A percentile compares a stretch with the other conserved stretches of the same genome.
phyloP scores from a whole-genome alignment of 2,888 invertebrate genomes.

The Volucella inflata region DNA sequence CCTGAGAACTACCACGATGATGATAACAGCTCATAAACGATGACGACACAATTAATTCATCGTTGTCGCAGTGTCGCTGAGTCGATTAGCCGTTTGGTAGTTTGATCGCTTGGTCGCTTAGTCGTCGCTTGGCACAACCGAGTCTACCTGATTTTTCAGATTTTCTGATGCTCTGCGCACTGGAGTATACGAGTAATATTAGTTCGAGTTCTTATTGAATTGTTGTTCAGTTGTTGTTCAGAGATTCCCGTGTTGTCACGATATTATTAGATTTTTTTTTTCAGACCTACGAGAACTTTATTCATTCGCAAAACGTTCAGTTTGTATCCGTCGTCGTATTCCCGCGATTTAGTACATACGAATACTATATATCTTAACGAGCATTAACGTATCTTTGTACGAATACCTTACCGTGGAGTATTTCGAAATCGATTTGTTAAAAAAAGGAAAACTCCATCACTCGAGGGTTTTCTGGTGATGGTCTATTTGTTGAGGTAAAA shows the following conservation, averaged over 20 bases:
- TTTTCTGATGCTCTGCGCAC: slow-evolving; percentile 72
- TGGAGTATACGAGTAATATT: slow-evolving; percentile 75
- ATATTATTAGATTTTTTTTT: slow-evolving; percentile 63
- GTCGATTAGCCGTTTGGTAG: too few species aligned
- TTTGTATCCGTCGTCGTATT: slow-evolving; percentile 15
- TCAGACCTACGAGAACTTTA: slow-evolving; percentile 36
- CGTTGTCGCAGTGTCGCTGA: slow-evolving; percentile 38
- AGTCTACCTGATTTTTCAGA: slow-evolving; percentile 72
- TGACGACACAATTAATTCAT: slow-evolving; percentile 66
- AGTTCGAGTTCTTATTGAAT: slow-evolving; percentile 75
- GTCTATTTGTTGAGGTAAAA: too few species aligned
- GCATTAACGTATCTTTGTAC: too few species aligned
- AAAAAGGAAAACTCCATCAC: too few species aligned
- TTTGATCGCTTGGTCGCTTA: background rate
- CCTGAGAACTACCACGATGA: slow-evolving; percentile 29
- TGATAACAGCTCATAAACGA: slow-evolving; percentile 19
- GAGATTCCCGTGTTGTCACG: slow-evolving; percentile 75
- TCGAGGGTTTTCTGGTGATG: too few species aligned
- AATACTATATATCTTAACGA: too few species aligned
- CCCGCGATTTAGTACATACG: too few species aligned
- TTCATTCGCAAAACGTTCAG: slow-evolving; percentile 16
- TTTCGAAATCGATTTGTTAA: too few species aligned
- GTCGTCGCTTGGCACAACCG: slow-evolving; percentile 38
- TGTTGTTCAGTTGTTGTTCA: slow-evolving; percentile 74
- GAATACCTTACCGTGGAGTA: too few species aligned